A percentile compares a stretch with the other conserved stretches of the same genome.
Conservation (phyloP, 2,888 invertebrate species). For the Aplocera efformata region DNA sequence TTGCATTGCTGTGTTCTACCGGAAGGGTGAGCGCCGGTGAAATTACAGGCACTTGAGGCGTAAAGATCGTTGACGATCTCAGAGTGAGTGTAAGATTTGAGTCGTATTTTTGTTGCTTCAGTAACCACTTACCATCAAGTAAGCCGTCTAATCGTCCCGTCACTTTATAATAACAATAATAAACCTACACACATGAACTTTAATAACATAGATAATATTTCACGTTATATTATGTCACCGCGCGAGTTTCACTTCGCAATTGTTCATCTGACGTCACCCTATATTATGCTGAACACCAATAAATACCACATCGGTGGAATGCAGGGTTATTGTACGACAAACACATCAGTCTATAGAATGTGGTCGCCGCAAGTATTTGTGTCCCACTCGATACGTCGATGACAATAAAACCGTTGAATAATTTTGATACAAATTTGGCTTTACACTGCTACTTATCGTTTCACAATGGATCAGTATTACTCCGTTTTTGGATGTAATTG, state of each 20-base stretch:
- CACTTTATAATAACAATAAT: no score
- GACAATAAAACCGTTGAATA: conserved; percentile 1
- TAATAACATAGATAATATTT: no score
- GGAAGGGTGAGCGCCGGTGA: no score
- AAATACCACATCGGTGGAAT: conserved; percentile 49
- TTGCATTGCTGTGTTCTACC: no score
- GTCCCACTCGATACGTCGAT: neutral
- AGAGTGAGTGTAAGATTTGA: neutral
- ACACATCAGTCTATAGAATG: conserved; percentile 10
- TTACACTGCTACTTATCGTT: neutral
- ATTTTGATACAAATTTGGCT: conserved; percentile 1
- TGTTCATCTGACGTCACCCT: conserved; percentile 31
- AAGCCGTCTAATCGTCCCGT: no score
- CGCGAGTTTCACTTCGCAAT: conserved; percentile 21
- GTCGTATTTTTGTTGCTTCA: no score
- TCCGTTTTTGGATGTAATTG: no score
- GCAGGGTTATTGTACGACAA: conserved; percentile 50
- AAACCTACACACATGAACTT: no score
- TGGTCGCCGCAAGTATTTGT: conserved; percentile 5
- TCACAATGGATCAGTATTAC: no score
- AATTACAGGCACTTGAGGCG: no score
- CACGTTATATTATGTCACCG: conserved; percentile 2
- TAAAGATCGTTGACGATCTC: no score
- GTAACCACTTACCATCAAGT: no score
- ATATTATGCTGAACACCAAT: conserved; percentile 42